Base-by-base conservation (phyloP, 2,888 invertebrate genomes). In the Polymixis lichenea region DNA sequence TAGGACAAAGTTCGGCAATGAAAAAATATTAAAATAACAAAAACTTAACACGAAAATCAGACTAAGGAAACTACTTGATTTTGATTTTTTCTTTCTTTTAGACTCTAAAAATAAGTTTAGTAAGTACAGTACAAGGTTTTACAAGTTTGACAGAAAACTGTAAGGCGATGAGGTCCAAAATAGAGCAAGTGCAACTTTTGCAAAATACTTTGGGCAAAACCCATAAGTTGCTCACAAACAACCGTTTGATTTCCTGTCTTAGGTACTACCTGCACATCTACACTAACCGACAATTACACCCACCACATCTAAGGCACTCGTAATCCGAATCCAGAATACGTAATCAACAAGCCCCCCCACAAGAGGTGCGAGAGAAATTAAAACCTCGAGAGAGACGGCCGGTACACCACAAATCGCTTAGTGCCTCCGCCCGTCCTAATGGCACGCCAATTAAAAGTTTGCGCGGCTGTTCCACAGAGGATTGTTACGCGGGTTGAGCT, bases 401-500 rank as follows among this genome's bases (percentile, higher is more conserved):
- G 95, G 94, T 95, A 96, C 96, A 96, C 96, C 96, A 96, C 96
- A 96, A 96, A 96, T 95, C 96, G 96, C 96, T 96, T 96, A 96
- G 95, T 94, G 95, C 93, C 94, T 92, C 94, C 95, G 93, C 95
- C 94, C 94, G 93, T 92, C 93, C 95, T 96, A 97, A 97, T 96
- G 96, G 95, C 96, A 95, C 94, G 93, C 95, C 97, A 97, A 97
- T 97, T 97, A 97, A 97, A 96, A 97, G 95, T 97, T 97, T 94
- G 92, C 91, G 91, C 92, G 88, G 91, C 88, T 89, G 90, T 91
- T 95, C 96, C 88, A 92, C 87, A 92, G 94, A 91, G 95, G 94
- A 94, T 95, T 95, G 95, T 94, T 94, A 95, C 94, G 94, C 83
- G 87, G 82, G 84, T 84, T 88, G 89, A 92, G 95, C 95, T 95